A percentile compares a stretch with the other conserved stretches of the same genome.
phyloP scores from a whole-genome alignment of 92 coral and sea anemone genomes.

The Ricordea florida region DNA sequence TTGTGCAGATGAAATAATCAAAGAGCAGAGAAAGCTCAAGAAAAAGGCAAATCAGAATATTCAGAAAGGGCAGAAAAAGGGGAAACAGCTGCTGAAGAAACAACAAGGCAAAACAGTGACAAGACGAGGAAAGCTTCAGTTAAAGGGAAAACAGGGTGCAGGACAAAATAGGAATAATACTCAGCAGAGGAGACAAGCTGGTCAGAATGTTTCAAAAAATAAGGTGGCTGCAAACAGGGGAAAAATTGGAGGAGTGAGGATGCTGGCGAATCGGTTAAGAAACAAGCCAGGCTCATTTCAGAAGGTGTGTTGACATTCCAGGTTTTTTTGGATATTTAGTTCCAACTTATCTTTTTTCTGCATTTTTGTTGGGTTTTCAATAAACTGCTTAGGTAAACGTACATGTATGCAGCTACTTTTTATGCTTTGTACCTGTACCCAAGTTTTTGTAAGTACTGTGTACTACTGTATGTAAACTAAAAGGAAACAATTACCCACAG shows the following conservation, averaged over 20 bases:
- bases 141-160: background rate
- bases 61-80: slow-evolving; percentile 12
- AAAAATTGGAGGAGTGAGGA: slow-evolving; percentile 27
- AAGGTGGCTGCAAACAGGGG: background rate
- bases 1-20: slow-evolving; percentile 21
- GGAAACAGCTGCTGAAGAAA: background rate
- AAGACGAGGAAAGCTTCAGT: background rate
- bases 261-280: slow-evolving; percentile 51
- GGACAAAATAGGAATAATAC: background rate
- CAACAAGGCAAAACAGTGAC: background rate
- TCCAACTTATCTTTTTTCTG: background rate
- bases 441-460: too few relatives aligned
- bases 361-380: background rate
- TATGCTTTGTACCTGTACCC: too few relatives aligned
- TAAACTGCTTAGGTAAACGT: too few relatives aligned
- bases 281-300: slow-evolving; percentile 34
- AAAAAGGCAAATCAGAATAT: slow-evolving; percentile 18
- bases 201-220: background rate
- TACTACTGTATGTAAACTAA: too few relatives aligned
- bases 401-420: too few relatives aligned
- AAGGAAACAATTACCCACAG: too few relatives aligned
- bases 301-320: too few relatives aligned
- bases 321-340: background rate
- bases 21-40: slow-evolving; percentile 22
- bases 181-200: background rate